These are phyloP conservation scores for Babylonia areolata DNA, from an alignment of 1,140 invertebrate species.

Conservation along the genomic window DNA sequence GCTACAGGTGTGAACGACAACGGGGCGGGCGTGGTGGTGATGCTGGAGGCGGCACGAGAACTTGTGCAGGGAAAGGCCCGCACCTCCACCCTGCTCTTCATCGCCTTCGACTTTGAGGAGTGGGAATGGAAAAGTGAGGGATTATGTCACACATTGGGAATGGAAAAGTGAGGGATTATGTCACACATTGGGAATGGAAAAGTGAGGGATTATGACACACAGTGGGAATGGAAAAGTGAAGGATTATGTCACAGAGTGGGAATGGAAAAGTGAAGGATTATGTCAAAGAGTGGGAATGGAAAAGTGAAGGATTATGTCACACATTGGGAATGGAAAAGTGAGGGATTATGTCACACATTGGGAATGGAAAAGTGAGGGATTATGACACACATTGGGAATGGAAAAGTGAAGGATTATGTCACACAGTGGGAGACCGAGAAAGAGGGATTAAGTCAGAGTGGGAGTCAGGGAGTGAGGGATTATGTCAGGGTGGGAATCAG, in stretches of 20 bases:
- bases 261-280: too few relatives aligned
- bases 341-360: too few relatives aligned
- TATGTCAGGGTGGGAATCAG: not conserved
- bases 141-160: too few relatives aligned
- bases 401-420: not conserved
- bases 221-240: not conserved
- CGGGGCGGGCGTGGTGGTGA: slow-evolving; percentile 42
- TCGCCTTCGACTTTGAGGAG: slow-evolving; percentile 27
- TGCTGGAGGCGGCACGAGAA: not conserved
- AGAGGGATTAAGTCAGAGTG: too few relatives aligned
- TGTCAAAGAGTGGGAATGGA: too few relatives aligned
- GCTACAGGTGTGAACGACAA: slow-evolving; percentile 52
- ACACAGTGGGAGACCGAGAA: not conserved
- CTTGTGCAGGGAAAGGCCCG: not conserved
- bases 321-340: not conserved
- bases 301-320: too few relatives aligned
- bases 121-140: not conserved
- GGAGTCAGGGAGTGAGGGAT: too few relatives aligned
- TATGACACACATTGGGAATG: not conserved
- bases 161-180: not conserved
- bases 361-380: not conserved
- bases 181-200: not conserved
- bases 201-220: not conserved
- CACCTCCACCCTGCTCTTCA: not conserved
- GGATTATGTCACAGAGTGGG: not conserved